Evolutionary conservation across 1,140 invertebrate genomes (phyloP), one percentile per base, ranked within the genome.

Genomic region (Leptopilina boulardi): DNA sequence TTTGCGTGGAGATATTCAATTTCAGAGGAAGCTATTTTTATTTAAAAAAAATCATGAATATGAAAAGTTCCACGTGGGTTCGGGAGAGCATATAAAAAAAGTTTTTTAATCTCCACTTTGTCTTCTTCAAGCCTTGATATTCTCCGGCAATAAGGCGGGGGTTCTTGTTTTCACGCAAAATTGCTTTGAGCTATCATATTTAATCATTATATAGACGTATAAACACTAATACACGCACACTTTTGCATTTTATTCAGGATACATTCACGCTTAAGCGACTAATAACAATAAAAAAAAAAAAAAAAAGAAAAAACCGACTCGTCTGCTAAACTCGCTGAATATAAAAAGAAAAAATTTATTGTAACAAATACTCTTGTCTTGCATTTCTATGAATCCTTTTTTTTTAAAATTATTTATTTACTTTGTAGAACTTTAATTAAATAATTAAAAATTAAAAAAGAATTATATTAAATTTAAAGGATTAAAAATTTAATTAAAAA

Each of bases 261-360:
- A 54, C 70, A 77, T 75, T 84, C 78, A 84, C 77, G 83, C 83
- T 84, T 80, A 42, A 81, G 79, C 80, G 77, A 82, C 78, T 82
- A 84, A 84, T 81, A 78, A n/a, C n/a, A n/a, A n/a, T n/a, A n/a
- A n/a, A n/a, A n/a, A n/a, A n/a, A n/a, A n/a, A n/a, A n/a, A n/a
- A n/a, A n/a, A n/a, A n/a, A n/a, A n/a, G n/a, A n/a, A n/a, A n/a
- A n/a, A 81, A 81, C 71, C 34, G 34, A 77, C 75, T 76, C 72
- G 74, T 75, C 75, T 77, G 73, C 76, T 71, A 80, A 78, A 78
- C 74, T 66, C 76, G 78, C 73, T 75, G 66, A 77, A 77, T 76
- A 74, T 73, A 76, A 54, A 75, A 41, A 78, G 44, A 26, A 78
- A 72, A 8, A 41, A 42, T 71, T 71, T 41, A 73, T 21, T 23